Evolutionary conservation across 2,888 invertebrate species (phyloP).

Genomic region (Nemotelus nigrinus): DNA sequence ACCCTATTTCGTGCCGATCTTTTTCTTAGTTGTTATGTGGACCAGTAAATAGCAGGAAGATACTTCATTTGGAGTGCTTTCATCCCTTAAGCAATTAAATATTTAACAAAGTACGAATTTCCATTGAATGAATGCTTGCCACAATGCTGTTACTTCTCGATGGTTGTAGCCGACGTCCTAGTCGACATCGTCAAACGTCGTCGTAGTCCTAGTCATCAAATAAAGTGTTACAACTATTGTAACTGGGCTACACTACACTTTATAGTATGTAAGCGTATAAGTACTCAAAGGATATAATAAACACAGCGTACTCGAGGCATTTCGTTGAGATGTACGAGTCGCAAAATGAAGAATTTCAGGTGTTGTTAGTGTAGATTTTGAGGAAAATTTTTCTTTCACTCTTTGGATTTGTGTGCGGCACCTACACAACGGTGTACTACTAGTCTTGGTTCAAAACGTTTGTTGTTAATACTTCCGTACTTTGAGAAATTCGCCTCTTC

Average conservation of each 20-base stretch:
- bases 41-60: slow-evolving; percentile 40
- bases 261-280: slow-evolving; percentile 1
- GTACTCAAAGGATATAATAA: no score
- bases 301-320: no score
- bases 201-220: background rate
- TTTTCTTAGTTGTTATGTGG: slow-evolving; percentile 30
- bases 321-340: no score
- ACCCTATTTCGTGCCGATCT: background rate
- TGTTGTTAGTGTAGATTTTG: background rate
- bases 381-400: no score
- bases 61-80: slow-evolving; percentile 31
- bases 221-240: slow-evolving; percentile 24
- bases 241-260: background rate
- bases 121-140: slow-evolving; percentile 47
- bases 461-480: slow-evolving; percentile 8
- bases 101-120: slow-evolving; percentile 48
- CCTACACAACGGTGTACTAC: no score
- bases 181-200: background rate
- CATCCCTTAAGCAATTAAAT: slow-evolving; percentile 47
- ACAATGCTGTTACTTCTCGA: slow-evolving; percentile 1
- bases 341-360: background rate
- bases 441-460: background rate
- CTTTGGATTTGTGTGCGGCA: no score
- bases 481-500: background rate
- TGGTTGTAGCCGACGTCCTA: background rate